Evolutionary conservation across 1,140 invertebrate species (phyloP).

Genomic region (Calliopsis andreniformis): DNA sequence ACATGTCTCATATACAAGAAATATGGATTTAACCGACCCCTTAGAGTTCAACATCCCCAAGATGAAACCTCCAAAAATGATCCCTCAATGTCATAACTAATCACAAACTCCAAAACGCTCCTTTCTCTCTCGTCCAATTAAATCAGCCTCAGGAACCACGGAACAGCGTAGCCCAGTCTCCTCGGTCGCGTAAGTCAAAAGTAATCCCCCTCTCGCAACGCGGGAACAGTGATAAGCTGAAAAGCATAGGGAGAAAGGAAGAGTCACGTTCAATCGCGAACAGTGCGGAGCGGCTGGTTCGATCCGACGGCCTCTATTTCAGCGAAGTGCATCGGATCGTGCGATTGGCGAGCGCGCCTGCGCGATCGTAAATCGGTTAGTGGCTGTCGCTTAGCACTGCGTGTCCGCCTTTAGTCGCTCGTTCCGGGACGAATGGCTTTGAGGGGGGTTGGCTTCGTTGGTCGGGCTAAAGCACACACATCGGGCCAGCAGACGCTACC

Average conservation of each 20-base stretch:
- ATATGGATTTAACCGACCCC: too few species aligned
- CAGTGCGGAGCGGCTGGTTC: slow-evolving; percentile 27
- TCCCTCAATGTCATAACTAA: too few species aligned
- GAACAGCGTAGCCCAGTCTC: not conserved
- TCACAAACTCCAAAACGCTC: too few species aligned
- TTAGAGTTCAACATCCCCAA: too few species aligned
- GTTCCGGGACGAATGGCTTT: slow-evolving; percentile 62
- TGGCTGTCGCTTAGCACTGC: slow-evolving; percentile 63
- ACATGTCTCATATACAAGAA: too few species aligned
- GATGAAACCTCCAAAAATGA: too few species aligned
- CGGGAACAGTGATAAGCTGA: slow-evolving; percentile 26
- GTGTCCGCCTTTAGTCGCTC: slow-evolving; percentile 64
- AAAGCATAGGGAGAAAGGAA: slow-evolving; percentile 24
- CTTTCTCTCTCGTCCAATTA: not conserved
- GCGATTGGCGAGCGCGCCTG: slow-evolving; percentile 53
- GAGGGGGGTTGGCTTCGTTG: slow-evolving; percentile 44
- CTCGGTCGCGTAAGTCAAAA: slow-evolving; percentile 7
- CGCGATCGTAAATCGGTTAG: slow-evolving; percentile 69
- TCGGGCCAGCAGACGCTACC: slow-evolving; percentile 64
- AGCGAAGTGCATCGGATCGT: slow-evolving; percentile 58
- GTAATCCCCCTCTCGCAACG: slow-evolving; percentile 6
- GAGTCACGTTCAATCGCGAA: slow-evolving; percentile 18
- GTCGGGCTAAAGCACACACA: slow-evolving; percentile 54
- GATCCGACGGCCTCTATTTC: slow-evolving; percentile 39
- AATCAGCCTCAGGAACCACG: not conserved